These are phyloP conservation scores for Notamacropus eugenii DNA, from an alignment of 2,797 vertebrate species.

Conservation along the genomic window DNA sequence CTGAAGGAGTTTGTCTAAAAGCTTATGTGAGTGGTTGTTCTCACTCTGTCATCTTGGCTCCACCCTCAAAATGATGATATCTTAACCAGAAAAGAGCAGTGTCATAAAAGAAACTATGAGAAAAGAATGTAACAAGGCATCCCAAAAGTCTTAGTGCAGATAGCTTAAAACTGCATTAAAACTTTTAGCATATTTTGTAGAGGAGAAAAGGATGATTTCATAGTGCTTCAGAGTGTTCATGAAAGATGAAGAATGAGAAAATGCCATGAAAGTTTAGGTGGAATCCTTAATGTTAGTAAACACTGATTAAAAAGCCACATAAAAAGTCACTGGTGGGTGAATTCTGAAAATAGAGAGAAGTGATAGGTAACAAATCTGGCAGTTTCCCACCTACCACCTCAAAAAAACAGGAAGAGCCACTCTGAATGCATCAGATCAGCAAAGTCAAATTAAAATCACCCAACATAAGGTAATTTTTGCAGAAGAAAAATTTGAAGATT, in stretches of 20 bases:
- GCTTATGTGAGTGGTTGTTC: no score
- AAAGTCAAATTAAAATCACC: background rate
- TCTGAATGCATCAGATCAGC: background rate
- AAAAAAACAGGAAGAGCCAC: background rate
- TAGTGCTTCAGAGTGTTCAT: background rate
- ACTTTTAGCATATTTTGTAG: background rate
- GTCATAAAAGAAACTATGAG: background rate
- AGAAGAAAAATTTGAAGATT: background rate
- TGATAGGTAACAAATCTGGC: background rate
- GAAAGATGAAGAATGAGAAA: background rate
- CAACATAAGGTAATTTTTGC: background rate
- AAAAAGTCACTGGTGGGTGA: background rate
- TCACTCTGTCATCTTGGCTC: no score
- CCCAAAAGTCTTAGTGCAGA: background rate
- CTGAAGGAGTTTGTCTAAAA: no score
- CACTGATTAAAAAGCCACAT: background rate
- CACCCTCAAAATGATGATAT: no score
- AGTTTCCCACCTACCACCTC: background rate
- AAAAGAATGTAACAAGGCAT: background rate
- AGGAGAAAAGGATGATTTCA: background rate
- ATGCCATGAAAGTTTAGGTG: background rate
- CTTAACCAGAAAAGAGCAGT: no score
- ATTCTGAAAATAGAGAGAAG: background rate
- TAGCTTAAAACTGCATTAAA: background rate
- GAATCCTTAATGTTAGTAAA: background rate